Conservation (phyloP, 30 jellyfish, hydroid and myxozoan species). For the Chironex yamaguchii region DNA sequence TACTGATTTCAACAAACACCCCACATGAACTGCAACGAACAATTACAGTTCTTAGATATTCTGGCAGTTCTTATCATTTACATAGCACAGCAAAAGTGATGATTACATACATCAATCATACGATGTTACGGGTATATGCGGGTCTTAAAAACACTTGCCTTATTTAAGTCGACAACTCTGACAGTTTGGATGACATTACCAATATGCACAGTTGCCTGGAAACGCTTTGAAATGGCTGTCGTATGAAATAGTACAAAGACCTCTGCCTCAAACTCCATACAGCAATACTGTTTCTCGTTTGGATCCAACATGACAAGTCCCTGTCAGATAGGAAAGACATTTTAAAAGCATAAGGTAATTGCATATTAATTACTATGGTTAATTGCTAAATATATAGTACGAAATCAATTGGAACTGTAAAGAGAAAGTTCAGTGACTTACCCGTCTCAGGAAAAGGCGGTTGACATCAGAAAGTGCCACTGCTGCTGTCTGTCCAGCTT, state of each 20-base stretch:
- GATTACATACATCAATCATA: too few species aligned
- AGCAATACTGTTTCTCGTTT: constrained; percentile 51
- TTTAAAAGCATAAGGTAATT: too few species aligned
- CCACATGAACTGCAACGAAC: too few species aligned
- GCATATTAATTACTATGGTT: too few species aligned
- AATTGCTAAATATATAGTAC: too few species aligned
- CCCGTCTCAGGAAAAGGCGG: constrained; percentile 70
- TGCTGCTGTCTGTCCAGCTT: constrained; percentile 98
- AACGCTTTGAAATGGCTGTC: constrained; percentile 87
- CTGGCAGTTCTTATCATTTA: background rate
- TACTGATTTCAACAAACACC: too few species aligned
- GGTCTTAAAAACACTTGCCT: constrained; percentile 72
- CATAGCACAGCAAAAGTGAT: background rate
- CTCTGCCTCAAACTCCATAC: constrained; percentile 95
- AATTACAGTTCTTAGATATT: background rate
- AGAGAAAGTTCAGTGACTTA: constrained; percentile 10
- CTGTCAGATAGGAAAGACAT: constrained; percentile 26
- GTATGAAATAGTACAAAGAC: constrained; percentile 91
- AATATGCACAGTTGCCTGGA: constrained; percentile 94
- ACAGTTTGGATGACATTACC: constrained; percentile 98
- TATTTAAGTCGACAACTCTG: constrained; percentile 63
- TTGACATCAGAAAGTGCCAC: constrained; percentile 82
- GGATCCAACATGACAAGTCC: constrained; percentile 93
- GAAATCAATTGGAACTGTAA: too few species aligned
- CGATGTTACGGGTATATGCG: too few species aligned